Conservation (phyloP, 2,888 invertebrate genomes). For the Lordiphosa andalusiaca region DNA sequence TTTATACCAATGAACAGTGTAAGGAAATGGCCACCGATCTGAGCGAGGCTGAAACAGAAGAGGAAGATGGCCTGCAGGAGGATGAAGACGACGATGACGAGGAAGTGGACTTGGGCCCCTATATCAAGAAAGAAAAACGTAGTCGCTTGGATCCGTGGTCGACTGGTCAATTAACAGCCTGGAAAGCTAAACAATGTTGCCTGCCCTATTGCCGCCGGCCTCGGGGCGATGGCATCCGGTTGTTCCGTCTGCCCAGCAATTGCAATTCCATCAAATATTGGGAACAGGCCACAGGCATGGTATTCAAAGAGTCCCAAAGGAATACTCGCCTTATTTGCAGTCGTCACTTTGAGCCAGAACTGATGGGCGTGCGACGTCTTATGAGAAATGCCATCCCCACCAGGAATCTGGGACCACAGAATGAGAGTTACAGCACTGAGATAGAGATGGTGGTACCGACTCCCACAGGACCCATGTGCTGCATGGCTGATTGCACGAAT, state of each 20-base stretch:
- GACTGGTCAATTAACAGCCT: conserved; percentile 33
- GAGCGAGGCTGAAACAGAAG: conserved; percentile 32
- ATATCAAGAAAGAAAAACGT: conserved; percentile 37
- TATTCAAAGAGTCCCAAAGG: conserved; percentile 56
- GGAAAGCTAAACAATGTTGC: conserved; percentile 66
- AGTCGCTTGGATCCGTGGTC: conserved; percentile 29
- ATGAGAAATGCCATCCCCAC: conserved; percentile 73
- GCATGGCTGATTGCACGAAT: conserved; percentile 44
- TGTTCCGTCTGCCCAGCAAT: conserved; percentile 71
- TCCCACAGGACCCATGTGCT: conserved; percentile 40
- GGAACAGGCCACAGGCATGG: conserved; percentile 63
- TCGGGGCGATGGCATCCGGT: conserved; percentile 71
- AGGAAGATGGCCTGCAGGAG: conserved; percentile 28
- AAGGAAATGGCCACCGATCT: conserved; percentile 35
- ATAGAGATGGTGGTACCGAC: conserved; percentile 3
- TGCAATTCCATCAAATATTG: conserved; percentile 44
- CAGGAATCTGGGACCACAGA: conserved; percentile 53
- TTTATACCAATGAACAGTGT: conserved; percentile 55
- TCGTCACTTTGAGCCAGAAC: conserved; percentile 57
- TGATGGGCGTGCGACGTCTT: conserved; percentile 71
- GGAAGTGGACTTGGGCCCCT: conserved; percentile 19
- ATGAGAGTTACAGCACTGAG: background rate
- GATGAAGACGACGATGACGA: conserved; percentile 28
- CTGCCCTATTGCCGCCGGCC: conserved; percentile 71
- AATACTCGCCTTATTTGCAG: conserved; percentile 64